Evolutionary conservation across 2,113 vertebrate genomes (phyloP).

Genomic region (Motacilla alba): DNA sequence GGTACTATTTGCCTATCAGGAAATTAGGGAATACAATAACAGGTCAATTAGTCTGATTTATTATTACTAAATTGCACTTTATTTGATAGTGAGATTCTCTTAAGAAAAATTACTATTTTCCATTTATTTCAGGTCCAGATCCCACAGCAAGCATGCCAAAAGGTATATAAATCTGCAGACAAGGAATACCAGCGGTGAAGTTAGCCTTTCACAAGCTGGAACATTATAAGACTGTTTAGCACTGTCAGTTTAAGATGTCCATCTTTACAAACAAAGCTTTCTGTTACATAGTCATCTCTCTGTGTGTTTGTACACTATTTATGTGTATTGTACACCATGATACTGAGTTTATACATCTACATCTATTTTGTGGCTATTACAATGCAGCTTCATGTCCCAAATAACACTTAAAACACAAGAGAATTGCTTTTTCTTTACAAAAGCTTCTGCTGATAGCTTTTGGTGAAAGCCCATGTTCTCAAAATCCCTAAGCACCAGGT

Average conservation of each 20-base stretch:
- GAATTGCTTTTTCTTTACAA: background rate
- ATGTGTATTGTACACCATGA: background rate
- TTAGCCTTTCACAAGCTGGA: background rate
- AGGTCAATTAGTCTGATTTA: background rate
- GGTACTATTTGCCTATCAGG: background rate
- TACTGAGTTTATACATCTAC: background rate
- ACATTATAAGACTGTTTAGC: background rate
- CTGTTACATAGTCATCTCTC: background rate
- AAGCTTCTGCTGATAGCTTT: background rate
- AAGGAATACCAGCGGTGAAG: background rate
- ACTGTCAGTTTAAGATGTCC: background rate
- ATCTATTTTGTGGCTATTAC: background rate
- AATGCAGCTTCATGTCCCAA: background rate
- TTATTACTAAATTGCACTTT: background rate
- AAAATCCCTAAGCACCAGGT: background rate
- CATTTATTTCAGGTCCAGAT: slow-evolving; percentile 75
- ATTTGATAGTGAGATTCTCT: background rate
- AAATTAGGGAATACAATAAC: background rate
- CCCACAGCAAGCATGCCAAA: slow-evolving; percentile 82
- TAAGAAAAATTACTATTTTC: slow-evolving; percentile 35
- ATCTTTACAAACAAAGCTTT: background rate
- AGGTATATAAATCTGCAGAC: slow-evolving; percentile 61
- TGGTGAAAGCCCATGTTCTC: background rate
- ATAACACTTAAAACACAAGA: background rate
- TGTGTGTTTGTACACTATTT: background rate